A percentile compares a stretch with the other conserved stretches of the same genome.
Conservation (phyloP, 2,113 vertebrate genomes). For the Paedocypris sp. region DNA sequence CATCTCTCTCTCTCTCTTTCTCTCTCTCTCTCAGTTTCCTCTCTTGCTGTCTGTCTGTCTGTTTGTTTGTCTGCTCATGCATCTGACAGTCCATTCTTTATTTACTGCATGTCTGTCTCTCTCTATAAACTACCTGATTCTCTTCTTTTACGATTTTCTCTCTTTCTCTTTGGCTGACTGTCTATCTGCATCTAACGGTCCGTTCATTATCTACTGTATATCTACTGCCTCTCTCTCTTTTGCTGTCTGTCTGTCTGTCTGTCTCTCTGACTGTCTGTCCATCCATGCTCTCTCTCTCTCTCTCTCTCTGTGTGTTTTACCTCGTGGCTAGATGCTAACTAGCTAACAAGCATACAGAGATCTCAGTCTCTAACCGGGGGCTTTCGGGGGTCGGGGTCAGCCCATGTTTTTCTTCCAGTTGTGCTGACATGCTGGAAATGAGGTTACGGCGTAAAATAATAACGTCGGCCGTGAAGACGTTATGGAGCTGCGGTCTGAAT, state of each 20-base stretch:
- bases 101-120: no score
- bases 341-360: slow-evolving; percentile 22
- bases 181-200: no score
- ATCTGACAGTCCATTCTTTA: no score
- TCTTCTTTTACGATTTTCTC: no score
- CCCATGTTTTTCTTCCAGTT: slow-evolving; percentile 28
- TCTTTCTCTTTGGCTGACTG: no score
- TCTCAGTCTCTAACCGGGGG: slow-evolving; percentile 5
- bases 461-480: slow-evolving; percentile 20
- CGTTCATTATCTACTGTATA: no score
- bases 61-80: no score
- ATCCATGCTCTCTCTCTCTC: slow-evolving; percentile 1
- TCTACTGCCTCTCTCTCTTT: neutral
- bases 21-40: no score
- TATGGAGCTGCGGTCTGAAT: slow-evolving; percentile 24
- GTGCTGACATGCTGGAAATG: slow-evolving; percentile 37
- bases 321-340: slow-evolving; percentile 25
- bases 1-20: no score
- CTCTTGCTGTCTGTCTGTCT: no score
- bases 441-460: slow-evolving; percentile 26
- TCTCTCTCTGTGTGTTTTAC: slow-evolving; percentile 1
- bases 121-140: no score
- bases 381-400: slow-evolving; percentile 23
- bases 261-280: slow-evolving; percentile 1
- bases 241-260: neutral